These are phyloP conservation scores for Gymnosoma rotundatum DNA, from an alignment of 2,888 invertebrate genomes.

Conservation along the genomic window DNA sequence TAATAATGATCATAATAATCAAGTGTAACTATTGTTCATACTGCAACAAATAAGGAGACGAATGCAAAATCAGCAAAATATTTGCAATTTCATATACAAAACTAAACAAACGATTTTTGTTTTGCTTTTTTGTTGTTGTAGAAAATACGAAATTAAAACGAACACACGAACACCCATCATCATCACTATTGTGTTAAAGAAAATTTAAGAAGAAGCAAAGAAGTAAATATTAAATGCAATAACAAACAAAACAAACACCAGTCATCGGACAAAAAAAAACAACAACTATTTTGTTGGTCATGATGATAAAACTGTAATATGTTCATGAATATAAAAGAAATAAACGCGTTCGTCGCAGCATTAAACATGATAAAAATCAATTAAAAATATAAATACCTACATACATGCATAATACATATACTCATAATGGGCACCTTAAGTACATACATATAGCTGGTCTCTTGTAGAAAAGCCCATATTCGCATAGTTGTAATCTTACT, in stretches of 20 bases:
- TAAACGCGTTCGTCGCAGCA: neutral
- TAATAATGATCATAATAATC: constrained; percentile 31
- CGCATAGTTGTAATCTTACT: too few relatives aligned
- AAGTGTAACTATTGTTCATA: neutral
- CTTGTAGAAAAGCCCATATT: too few relatives aligned
- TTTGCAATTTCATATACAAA: constrained; percentile 24
- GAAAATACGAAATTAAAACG: constrained; percentile 39
- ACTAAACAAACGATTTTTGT: neutral
- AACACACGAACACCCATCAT: constrained; percentile 13
- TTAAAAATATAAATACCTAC: too few relatives aligned
- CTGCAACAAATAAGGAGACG: constrained; percentile 14
- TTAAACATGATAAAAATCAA: neutral
- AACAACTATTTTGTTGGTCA: constrained; percentile 12
- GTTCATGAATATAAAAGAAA: neutral
- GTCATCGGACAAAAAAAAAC: too few relatives aligned
- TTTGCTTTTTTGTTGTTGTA: neutral
- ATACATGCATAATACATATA: too few relatives aligned
- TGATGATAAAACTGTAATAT: constrained; percentile 6
- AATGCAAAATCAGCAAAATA: constrained; percentile 52
- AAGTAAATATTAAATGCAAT: constrained; percentile 23
- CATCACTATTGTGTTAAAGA: constrained; percentile 16
- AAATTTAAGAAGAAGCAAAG: constrained; percentile 22
- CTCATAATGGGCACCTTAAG: too few relatives aligned
- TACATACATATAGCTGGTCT: too few relatives aligned
- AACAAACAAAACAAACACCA: constrained; percentile 2